phyloP scores from a whole-genome alignment of 2,797 vertebrate genomes.

The Gambelia wislizenii region DNA sequence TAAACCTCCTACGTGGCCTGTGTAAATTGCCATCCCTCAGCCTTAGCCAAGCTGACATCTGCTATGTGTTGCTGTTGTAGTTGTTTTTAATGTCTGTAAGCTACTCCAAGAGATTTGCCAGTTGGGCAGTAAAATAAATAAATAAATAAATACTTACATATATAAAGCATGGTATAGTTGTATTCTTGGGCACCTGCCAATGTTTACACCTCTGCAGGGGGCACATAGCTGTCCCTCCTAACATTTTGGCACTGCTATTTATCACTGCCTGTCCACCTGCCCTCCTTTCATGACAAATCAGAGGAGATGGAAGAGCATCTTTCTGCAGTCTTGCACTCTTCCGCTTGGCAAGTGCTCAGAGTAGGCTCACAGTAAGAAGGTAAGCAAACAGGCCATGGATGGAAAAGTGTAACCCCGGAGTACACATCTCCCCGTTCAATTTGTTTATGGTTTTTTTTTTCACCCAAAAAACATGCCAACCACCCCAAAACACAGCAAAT shows the following conservation, averaged over 20 bases:
- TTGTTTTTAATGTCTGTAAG: too few relatives aligned
- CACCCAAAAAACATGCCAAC: too few relatives aligned
- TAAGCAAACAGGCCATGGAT: neutral
- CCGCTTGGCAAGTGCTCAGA: neutral
- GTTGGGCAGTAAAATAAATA: neutral
- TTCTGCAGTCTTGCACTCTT: neutral
- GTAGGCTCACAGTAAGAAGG: neutral
- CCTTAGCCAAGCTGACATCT: neutral
- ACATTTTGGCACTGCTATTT: neutral
- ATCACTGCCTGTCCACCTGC: too few relatives aligned
- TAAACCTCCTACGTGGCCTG: conserved; percentile 22
- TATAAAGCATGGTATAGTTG: neutral
- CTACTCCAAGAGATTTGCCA: neutral
- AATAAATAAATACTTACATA: neutral
- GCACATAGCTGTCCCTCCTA: neutral
- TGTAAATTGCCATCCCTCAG: neutral
- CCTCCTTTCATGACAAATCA: neutral
- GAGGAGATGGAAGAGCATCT: neutral
- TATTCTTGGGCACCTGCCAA: conserved; percentile 10
- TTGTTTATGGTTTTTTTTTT: too few relatives aligned
- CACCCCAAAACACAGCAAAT: too few relatives aligned
- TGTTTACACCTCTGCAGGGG: neutral
- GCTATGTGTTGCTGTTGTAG: too few relatives aligned
- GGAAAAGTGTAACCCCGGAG: too few relatives aligned
- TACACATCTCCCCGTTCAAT: too few relatives aligned